phyloP scores from a whole-genome alignment of 2,888 invertebrate species.

The Anarsia innoxiella region DNA sequence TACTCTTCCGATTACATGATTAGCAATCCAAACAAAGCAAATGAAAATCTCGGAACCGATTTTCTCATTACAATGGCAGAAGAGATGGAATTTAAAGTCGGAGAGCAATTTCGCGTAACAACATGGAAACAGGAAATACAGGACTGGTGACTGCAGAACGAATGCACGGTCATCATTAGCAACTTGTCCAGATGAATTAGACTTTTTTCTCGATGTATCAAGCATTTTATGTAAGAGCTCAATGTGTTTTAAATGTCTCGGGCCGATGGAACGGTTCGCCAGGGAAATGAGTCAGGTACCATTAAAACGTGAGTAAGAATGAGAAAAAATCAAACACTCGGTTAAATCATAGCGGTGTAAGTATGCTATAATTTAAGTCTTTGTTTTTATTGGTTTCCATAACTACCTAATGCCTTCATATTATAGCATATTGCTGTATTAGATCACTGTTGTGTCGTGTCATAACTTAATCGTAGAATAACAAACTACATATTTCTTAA shows the following conservation, averaged over 20 bases:
- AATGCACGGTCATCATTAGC: constrained; percentile 41
- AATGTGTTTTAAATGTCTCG: constrained; percentile 9
- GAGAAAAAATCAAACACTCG: no score
- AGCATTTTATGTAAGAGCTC: constrained; percentile 27
- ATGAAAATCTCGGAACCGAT: constrained; percentile 49
- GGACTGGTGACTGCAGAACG: constrained; percentile 43
- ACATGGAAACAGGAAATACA: constrained; percentile 62
- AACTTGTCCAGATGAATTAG: constrained; percentile 35
- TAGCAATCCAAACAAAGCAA: constrained; percentile 42
- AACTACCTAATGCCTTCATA: no score
- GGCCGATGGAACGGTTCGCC: constrained; percentile 6
- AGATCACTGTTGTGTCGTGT: no score
- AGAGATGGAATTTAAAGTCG: constrained; percentile 48
- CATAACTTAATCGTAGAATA: no score
- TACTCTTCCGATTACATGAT: constrained; percentile 20
- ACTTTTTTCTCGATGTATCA: constrained; percentile 34
- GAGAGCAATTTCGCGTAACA: constrained; percentile 52
- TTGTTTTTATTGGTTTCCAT: no score
- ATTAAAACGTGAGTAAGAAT: background rate
- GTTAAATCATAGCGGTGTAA: no score
- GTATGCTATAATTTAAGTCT: no score
- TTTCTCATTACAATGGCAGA: constrained; percentile 48
- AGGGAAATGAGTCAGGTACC: background rate
- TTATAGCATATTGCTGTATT: no score
- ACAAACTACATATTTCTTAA: no score